Percentiles rank a stretch among this genome's conserved stretches.
These are phyloP conservation scores for Hydrozoanthus tunicans DNA, from an alignment of 64 coral and sea anemone genomes.

Conservation along the genomic window DNA sequence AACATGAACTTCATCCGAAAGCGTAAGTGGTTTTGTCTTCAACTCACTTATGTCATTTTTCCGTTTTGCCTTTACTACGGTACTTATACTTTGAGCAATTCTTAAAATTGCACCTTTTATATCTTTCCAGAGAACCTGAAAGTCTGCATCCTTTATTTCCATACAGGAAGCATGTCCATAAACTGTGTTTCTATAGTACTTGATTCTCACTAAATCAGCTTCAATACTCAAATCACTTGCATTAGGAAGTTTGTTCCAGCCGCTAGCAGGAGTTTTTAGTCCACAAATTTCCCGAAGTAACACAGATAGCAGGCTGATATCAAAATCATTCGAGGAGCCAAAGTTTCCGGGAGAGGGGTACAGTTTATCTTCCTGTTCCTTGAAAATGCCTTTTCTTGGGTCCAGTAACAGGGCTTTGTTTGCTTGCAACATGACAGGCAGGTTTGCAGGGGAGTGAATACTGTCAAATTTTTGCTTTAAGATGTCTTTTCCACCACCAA, in stretches of 20 bases:
- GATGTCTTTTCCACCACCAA: not conserved
- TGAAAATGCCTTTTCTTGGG: not conserved
- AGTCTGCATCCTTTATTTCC: not conserved
- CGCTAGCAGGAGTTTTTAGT: not conserved
- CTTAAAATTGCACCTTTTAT: slow-evolving; percentile 7
- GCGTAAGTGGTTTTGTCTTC: not conserved
- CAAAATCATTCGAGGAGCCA: not conserved
- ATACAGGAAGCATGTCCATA: not conserved
- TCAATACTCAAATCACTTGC: not conserved
- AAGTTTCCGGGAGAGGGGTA: not conserved
- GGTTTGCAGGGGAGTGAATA: not conserved
- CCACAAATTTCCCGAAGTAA: not conserved
- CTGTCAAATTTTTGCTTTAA: not conserved
- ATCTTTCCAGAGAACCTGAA: not conserved
- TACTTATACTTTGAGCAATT: slow-evolving; percentile 8
- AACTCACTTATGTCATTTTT: not conserved
- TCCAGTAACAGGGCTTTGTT: not conserved
- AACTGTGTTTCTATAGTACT: slow-evolving; percentile 2
- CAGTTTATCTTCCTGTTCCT: not conserved
- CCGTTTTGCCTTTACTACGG: not conserved
- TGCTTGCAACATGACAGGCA: not conserved
- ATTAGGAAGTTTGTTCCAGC: not conserved
- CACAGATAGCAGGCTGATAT: slow-evolving; percentile 17
- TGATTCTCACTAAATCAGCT: slow-evolving; percentile 26
- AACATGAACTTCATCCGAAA: not conserved